Evolutionary conservation across 2,113 vertebrate genomes (phyloP), one percentile per base, ranked within the genome.

Genomic region (Callocephalon fimbriatum): DNA sequence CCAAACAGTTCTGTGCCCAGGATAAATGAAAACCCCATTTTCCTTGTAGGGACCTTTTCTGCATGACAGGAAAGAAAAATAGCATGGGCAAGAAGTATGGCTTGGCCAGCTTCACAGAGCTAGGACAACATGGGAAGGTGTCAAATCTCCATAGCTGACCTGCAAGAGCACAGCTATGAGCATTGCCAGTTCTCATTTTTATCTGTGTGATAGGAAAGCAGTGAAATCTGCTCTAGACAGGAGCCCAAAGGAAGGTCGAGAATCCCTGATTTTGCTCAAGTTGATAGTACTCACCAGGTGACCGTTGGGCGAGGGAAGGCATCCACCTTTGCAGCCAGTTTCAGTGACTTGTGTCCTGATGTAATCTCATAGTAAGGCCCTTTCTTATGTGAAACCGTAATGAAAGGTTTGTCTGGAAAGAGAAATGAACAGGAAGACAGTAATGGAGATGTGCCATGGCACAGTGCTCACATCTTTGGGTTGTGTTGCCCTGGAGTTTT

Each of bases 351-450:
- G 82, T 70, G 95, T 38, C 98, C 98, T 42, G 98, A 98, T 13
- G 18, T 48, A 9, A 91, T 95, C 53, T 92, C 96, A 1, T 96
- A 92, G 4, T 66, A 61, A 4, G 37, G 73, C 6, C 92, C 94
- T 51, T 94, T 95, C 94, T 93, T 98, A 75, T 98, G 95, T 10
- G 94, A 97, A 32, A 98, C 74, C 0, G 86, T 98, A 32, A 99
- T 70, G 95, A 98, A 99, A 42, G 99, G 98, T 92, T 98, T 98
- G 58, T 99, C 99, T 99, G 89, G 97, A 50, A 96, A 98, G 61
- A 95, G 82, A 94, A 91, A 79, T 0, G 38, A 67, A 53, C 27
- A 74, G 50, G 37, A 78, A 38, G 29, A 59, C 7, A 44, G 66
- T 26, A 14, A 48, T 48, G 73, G 68, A 88, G 62, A 31, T 26